phyloP scores from a whole-genome alignment of 2,888 invertebrate genomes.

The Phyllotreta cruciferae region DNA sequence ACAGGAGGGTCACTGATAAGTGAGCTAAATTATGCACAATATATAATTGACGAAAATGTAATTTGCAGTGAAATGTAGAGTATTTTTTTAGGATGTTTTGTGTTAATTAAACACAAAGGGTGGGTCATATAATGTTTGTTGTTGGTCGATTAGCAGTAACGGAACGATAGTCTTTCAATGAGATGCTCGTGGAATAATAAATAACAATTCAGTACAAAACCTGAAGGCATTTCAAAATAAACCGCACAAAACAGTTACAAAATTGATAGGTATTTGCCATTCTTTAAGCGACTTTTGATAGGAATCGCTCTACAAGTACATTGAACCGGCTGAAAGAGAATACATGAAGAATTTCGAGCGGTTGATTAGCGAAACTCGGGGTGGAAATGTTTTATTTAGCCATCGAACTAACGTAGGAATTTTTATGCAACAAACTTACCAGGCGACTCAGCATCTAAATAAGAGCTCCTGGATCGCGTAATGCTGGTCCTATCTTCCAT shows the following conservation, averaged over 20 bases:
- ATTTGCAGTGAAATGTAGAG: no score
- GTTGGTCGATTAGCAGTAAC: no score
- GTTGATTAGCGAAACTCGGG: constrained; percentile 27
- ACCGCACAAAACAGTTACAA: constrained; percentile 31
- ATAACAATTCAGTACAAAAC: constrained; percentile 9
- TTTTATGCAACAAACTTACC: constrained; percentile 45
- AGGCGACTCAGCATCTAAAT: constrained; percentile 51
- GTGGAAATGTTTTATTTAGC: constrained; percentile 20
- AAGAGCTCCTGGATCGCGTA: constrained; percentile 50
- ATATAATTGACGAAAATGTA: background rate
- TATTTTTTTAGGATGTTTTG: no score
- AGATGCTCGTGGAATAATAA: background rate
- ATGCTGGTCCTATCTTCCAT: constrained; percentile 60
- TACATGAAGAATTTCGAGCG: constrained; percentile 27
- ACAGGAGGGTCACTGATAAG: constrained; percentile 16
- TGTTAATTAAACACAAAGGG: no score
- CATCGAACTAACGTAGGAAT: constrained; percentile 23
- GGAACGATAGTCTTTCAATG: no score
- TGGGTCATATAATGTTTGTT: no score
- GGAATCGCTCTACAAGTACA: constrained; percentile 27
- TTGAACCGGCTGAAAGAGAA: constrained; percentile 31
- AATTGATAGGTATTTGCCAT: constrained; percentile 27
- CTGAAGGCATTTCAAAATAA: constrained; percentile 5
- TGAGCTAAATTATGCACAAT: constrained; percentile 7
- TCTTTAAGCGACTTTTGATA: constrained; percentile 25